Percentiles rank a stretch among this genome's conserved stretches.
These are phyloP conservation scores for Scyliorhinus canicula DNA, from an alignment of 2,797 vertebrate genomes.

Conservation along the genomic window DNA sequence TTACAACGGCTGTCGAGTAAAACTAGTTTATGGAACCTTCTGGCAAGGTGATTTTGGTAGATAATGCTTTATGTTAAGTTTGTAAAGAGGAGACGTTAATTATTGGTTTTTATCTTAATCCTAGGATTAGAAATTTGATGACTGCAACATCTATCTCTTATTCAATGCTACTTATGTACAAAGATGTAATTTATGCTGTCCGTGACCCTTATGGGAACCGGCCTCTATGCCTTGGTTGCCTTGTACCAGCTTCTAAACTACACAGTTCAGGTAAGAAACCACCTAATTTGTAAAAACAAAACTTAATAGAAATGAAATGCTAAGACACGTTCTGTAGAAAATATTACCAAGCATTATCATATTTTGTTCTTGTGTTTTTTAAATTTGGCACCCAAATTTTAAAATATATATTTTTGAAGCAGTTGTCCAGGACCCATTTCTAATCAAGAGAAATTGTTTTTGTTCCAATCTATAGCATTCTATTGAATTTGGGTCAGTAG, in stretches of 20 bases:
- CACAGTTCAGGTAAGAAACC: conserved; percentile 68
- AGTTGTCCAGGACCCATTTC: background rate
- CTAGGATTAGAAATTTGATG: conserved; percentile 93
- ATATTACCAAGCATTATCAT: background rate
- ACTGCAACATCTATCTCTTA: conserved; percentile 88
- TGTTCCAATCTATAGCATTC: background rate
- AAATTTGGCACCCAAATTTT: background rate
- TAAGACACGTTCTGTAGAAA: background rate
- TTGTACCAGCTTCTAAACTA: conserved; percentile 80
- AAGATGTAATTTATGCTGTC: conserved; percentile 88
- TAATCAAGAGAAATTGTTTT: background rate
- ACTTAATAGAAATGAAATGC: background rate
- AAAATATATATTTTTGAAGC: background rate
- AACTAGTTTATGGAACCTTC: background rate
- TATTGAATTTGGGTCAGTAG: background rate
- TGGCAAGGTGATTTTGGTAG: background rate
- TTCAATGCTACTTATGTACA: conserved; percentile 88
- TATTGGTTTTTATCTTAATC: background rate
- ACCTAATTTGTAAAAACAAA: background rate
- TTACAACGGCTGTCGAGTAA: background rate
- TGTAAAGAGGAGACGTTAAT: background rate
- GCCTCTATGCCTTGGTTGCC: conserved; percentile 82
- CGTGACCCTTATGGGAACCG: conserved; percentile 95
- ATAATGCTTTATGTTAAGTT: background rate
- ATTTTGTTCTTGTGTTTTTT: background rate